Conservation (phyloP, 2,888 invertebrate species). For the Theodoxus fluviatilis region DNA sequence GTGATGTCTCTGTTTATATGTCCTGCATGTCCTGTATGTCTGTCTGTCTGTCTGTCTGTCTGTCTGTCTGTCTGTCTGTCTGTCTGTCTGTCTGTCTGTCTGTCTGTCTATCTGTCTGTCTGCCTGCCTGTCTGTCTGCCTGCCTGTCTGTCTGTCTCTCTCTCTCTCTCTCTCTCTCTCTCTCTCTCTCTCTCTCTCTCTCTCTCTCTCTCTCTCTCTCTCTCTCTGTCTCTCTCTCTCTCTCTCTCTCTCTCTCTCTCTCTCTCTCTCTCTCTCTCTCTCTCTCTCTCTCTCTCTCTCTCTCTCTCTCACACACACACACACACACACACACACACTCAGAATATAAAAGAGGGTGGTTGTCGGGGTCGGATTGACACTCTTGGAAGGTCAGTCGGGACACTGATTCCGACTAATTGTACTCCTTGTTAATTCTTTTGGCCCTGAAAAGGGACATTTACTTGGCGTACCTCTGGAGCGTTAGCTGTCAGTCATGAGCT, state of each 20-base stretch:
- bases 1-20: slow-evolving; percentile 10
- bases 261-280: not conserved
- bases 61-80: not conserved
- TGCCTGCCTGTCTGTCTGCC: not conserved
- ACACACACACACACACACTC: not conserved
- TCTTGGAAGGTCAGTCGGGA: no score
- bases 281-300: not conserved
- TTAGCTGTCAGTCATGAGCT: no score
- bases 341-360: not conserved
- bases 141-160: not conserved
- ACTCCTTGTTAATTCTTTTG: no score
- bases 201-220: not conserved
- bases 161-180: not conserved
- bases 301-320: not conserved
- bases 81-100: not conserved
- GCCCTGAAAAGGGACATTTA: no score
- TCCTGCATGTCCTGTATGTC: not conserved
- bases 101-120: not conserved
- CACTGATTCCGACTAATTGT: no score
- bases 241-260: not conserved
- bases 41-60: not conserved
- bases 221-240: not conserved
- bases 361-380: no score
- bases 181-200: not conserved
- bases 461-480: no score